Base-by-base conservation (phyloP, 2,888 invertebrate species). In the Netelia melanura region DNA sequence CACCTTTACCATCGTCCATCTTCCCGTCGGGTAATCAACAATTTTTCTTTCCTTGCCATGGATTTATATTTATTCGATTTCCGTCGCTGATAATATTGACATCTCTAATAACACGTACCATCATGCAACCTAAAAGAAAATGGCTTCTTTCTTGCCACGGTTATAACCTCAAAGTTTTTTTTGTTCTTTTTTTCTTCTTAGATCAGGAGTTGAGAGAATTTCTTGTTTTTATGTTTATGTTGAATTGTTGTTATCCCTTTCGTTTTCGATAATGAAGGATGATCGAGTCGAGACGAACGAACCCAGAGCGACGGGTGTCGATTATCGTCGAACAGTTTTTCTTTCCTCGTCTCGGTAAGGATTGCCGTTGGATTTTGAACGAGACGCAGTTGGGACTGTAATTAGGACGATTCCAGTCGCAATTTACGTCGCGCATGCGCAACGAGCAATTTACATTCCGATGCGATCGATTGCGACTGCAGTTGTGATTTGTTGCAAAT, bases 401-500 rank as follows among this genome's bases (percentile, higher is more conserved):
- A 54, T n/a, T 54, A n/a, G 5, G 54, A 6, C 58, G 43, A 65
- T 43, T 65, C 43, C 65, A 65, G 43, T 43, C 44, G 43, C 38
- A 65, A 65, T 43, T 62, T 54, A n/a, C 54, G 54, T 54, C 5
- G 30, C 30, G 30, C 21, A 38, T 6, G 5, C 3, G 30, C 30
- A 38, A 38, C 30, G 30, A 38, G 30, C 30, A 38, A 38, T 38
- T 38, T 38, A 38, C 30, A 38, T 38, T 38, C 6, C 17, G 17
- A 54, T 54, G 44, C 38, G 44, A 67, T 23, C 44, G 38, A 10
- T n/a, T n/a, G 54, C 25, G 71, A 79, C 21, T 72, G 56, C 43
- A 44, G 21, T 65, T 56, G 80, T 44, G 56, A 56, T 80, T 30
- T 62, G 30, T 71, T 52, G 62, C 64, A 68, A 48, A 79, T 74